phyloP scores from a whole-genome alignment of 2,797 vertebrate species.

The Molossus alvarezi region DNA sequence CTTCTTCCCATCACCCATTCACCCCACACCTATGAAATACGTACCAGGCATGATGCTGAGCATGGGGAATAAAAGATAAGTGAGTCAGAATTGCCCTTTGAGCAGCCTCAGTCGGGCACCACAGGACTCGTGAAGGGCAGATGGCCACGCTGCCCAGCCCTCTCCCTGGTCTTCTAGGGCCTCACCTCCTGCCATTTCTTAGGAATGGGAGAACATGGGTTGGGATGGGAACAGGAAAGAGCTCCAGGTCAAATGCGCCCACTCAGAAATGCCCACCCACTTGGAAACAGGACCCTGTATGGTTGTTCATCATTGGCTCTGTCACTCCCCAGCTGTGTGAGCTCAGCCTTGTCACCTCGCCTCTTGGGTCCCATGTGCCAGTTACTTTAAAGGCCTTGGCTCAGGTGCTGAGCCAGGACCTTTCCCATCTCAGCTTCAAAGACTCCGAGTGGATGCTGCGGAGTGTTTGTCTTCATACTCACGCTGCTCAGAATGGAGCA shows the following conservation, averaged over 20 bases:
- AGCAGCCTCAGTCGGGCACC: rapidly evolving
- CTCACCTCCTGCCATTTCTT: neutral
- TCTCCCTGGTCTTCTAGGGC: neutral
- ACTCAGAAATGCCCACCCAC: neutral
- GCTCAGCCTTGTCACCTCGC: rapidly evolving
- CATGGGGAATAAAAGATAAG: neutral
- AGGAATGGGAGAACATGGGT: neutral
- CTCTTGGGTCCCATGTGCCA: no score
- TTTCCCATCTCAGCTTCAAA: neutral
- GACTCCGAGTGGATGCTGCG: neutral
- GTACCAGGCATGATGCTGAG: neutral
- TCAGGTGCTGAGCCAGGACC: neutral
- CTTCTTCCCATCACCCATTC: neutral
- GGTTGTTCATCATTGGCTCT: rapidly evolving
- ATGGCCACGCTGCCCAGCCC: rapidly evolving
- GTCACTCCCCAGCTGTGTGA: neutral
- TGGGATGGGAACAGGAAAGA: neutral
- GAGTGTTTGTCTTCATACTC: neutral
- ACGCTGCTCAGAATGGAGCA: neutral
- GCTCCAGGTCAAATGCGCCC: neutral
- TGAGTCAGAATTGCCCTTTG: neutral
- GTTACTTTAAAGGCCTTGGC: neutral
- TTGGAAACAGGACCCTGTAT: neutral
- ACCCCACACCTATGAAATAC: neutral
- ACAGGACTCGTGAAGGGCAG: neutral